Conservation (phyloP, 1,140 invertebrate species). For the Zaprionus inermis region DNA sequence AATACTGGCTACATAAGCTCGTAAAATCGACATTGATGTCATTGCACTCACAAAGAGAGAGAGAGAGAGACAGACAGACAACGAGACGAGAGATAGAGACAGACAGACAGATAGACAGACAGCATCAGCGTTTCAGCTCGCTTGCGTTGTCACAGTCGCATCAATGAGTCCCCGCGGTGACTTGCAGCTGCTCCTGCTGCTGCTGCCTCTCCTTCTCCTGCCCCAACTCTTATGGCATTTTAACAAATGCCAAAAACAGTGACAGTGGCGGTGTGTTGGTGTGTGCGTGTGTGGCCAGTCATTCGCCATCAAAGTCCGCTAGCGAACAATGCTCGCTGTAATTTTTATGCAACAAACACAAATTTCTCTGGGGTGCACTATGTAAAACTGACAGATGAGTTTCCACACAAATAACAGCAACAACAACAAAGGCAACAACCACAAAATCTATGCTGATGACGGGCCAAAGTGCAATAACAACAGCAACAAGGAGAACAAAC, state of each 20-base stretch:
- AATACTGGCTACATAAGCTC: slow-evolving; percentile 30
- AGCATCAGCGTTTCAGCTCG: slow-evolving; percentile 52
- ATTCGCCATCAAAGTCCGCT: slow-evolving; percentile 72
- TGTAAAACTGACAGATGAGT: slow-evolving; percentile 80
- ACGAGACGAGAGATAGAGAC: background rate
- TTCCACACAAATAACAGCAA: slow-evolving; percentile 42
- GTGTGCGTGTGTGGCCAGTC: slow-evolving; percentile 35
- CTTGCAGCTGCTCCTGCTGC: slow-evolving; percentile 39
- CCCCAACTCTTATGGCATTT: slow-evolving; percentile 43
- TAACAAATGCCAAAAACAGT: slow-evolving; percentile 79
- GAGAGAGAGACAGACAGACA: background rate
- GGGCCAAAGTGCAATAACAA: slow-evolving; percentile 29
- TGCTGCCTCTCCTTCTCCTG: background rate
- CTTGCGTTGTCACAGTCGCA: slow-evolving; percentile 68
- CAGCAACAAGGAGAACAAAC: slow-evolving; percentile 15
- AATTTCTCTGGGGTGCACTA: slow-evolving; percentile 79
- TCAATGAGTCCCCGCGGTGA: slow-evolving; percentile 69
- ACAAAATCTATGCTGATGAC: slow-evolving; percentile 46
- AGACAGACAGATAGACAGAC: slow-evolving; percentile 35
- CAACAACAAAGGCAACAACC: background rate
- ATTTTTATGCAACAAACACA: slow-evolving; percentile 81
- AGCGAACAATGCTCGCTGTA: slow-evolving; percentile 75
- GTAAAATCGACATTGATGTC: slow-evolving; percentile 67
- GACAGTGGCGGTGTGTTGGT: slow-evolving; percentile 22
- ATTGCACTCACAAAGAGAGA: slow-evolving; percentile 43